Base-by-base conservation (phyloP, 2,888 invertebrate species). In the Caenorhabditis imperialis region DNA sequence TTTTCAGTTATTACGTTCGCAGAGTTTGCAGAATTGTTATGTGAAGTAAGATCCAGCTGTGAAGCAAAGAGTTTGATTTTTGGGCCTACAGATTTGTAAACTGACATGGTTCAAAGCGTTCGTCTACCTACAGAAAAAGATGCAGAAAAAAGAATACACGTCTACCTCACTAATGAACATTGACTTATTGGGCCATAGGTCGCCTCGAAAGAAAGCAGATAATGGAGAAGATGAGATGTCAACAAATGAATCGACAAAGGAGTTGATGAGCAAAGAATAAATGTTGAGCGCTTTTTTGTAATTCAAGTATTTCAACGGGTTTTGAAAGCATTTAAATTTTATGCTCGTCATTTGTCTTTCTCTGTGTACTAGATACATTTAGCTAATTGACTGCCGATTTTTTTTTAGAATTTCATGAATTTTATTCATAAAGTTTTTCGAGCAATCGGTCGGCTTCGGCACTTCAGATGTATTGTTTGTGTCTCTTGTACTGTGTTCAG, bases 1-100 rank as follows among this genome's bases (percentile, higher is more conserved):
- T 88, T 88, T 55, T 87, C 87, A 7, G 81, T 86, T 12, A 83
- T 83, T 47, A 83, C 83, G 6, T 75, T 83, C 22, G 72, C 73
- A 16, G 83, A 83, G 37, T 72, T 81, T 30, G 48, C 62, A 8
- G 83, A 83, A 40, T 50, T 83, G 6, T 48, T 81, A 37, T 71
- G 75, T 45, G 80, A 80, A 73, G 75, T 79, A 38, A 7, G 22
- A 6, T 22, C 4, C 37, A 14, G 18, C 16, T 3, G 33, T n/a
- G n/a, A n/a, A n/a, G n/a, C n/a, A n/a, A n/a, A n/a, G n/a, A n/a
- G n/a, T n/a, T 30, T 30, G 30, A 7, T 18, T 16, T 40, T 40
- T 40, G n/a, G n/a, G n/a, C 3, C 58, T 69, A 18, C 47, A 60
- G 69, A 60, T 58, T n/a, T 20, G 58, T n/a, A 60, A 69, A 23